Base-by-base conservation (phyloP, 2,888 invertebrate species). In the Conops quadrifasciatus region DNA sequence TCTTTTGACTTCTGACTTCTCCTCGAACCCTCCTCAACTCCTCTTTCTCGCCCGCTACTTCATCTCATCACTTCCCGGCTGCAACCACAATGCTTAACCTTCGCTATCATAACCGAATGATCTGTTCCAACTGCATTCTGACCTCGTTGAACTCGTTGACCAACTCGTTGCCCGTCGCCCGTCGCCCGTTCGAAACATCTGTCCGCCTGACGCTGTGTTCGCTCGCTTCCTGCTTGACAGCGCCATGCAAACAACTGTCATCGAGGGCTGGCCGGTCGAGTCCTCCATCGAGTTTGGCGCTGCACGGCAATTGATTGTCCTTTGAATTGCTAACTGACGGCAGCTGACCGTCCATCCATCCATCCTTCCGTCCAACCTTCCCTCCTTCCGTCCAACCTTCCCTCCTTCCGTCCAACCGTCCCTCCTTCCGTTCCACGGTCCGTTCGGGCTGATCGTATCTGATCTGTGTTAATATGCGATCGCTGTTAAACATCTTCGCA, bases 391-490 rank as follows among this genome's bases (percentile, higher is more conserved):
- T 36, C 36, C 36, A 36, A 7, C 36, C 36, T 7, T 36, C 36
- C 36, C 36, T 36, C 9, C 36, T 36, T 36, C 36, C 36, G 4
- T 4, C 36, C 36, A 36, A 9, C 36, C 36, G 9, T 36, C 36
- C 36, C 36, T 36, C 9, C 36, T 7, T 7, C 9, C 36, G 5
- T 7, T 36, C 36, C 36, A 36, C n/a, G n/a, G n/a, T 36, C 9
- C 36, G 9, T 36, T 36, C 51, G 28, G 26, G 24, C 30, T 28
- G 30, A 51, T 30, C 28, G 65, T 28, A 65, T 30, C 65, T 51
- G 51, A 51, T n/a, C 51, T 65, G 26, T 62, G 65, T 58, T 58
- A 45, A 58, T 58, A 58, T 49, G 56, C 45, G 58, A 67, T 56
- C 67, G 56, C 51, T 21, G 62, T 62, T 62, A 7, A 43, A 62